Evolutionary conservation across 2,797 vertebrate genomes (phyloP), one percentile per base, ranked within the genome.

Genomic region (Australoheros facetus): DNA sequence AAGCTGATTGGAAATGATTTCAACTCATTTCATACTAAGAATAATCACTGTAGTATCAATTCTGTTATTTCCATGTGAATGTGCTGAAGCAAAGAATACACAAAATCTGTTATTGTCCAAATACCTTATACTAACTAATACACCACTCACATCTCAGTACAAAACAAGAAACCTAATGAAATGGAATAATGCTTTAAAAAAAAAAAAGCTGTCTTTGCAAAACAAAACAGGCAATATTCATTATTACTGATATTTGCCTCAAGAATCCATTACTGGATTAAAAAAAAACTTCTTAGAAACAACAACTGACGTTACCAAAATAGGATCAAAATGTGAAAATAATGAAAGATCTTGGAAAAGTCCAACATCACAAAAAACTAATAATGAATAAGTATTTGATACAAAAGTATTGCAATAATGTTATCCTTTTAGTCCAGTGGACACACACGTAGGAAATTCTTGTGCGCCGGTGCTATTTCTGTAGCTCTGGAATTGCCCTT

Each of bases 381-480:
- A 17, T 21, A 45, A 60, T 53, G 1, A 7, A 14, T 34, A 19
- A 39, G 55, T 30, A 48, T 64, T 28, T 71, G 26, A 64, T 19
- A n/a, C 2, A 1, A 57, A 71, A 64, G 1, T 9, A 4, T 34
- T 32, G 14, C 4, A 48, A n/a, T 16, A 30, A 69, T 45, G 28
- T 76, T 57, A 4, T 51, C 42, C 3, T 74, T 71, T 55, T 7
- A 53, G 3, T 10, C 23, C 30, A 48, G 23, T 19, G 34, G 1
- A 73, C 32, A 48, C 7, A 66, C 14, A 54, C 66, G 21, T 62
- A 72, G 58, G 83, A 7, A 28, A 80, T 83, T 85, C 60, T 17
- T 85, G 75, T 60, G 39, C 79, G 73, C 77, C 78, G 55, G 11
- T 85, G 80, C 83, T 91, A 89, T 93, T 93, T 86, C 73, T 89